Conservation (phyloP, 1,140 invertebrate genomes). For the Theocolax elegans region DNA sequence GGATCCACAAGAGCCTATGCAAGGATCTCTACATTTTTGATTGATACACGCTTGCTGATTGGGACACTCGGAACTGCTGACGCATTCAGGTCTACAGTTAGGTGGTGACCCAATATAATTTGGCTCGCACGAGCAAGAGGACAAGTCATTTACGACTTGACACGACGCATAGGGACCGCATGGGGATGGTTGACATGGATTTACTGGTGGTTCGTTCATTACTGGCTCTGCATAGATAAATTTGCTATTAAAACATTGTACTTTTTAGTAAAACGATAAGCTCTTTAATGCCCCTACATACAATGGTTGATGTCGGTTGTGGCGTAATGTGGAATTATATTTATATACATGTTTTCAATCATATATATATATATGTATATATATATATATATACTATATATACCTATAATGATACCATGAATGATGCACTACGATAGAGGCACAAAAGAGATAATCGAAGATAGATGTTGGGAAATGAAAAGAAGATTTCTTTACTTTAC, state of each 20-base stretch:
- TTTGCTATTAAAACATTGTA: too few relatives aligned
- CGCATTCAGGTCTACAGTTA: constrained; percentile 67
- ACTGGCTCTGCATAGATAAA: constrained; percentile 40
- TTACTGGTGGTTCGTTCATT: constrained; percentile 46
- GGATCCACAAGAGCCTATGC: constrained; percentile 73
- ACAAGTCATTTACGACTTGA: constrained; percentile 67
- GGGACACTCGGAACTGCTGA: constrained; percentile 73
- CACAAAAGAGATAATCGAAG: too few relatives aligned
- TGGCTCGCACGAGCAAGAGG: constrained; percentile 61
- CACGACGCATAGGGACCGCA: constrained; percentile 79
- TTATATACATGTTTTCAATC: too few relatives aligned
- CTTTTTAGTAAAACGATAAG: too few relatives aligned
- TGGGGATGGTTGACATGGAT: constrained; percentile 74
- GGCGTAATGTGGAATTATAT: too few relatives aligned
- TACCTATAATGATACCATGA: too few relatives aligned
- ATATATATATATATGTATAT: constrained; percentile 1
- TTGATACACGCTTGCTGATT: constrained; percentile 75
- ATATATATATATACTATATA: constrained; percentile 64
- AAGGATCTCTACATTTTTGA: constrained; percentile 79
- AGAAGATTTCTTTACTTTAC: too few relatives aligned
- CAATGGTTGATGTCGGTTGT: too few relatives aligned
- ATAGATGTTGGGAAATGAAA: too few relatives aligned
- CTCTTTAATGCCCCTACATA: too few relatives aligned
- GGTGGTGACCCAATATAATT: constrained; percentile 59
- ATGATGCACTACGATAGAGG: too few relatives aligned